Evolutionary conservation across 30 jellyfish, hydroid and myxozoan species (phyloP), one percentile per base, ranked within the genome.

Genomic region (Aurelia coerulea): DNA sequence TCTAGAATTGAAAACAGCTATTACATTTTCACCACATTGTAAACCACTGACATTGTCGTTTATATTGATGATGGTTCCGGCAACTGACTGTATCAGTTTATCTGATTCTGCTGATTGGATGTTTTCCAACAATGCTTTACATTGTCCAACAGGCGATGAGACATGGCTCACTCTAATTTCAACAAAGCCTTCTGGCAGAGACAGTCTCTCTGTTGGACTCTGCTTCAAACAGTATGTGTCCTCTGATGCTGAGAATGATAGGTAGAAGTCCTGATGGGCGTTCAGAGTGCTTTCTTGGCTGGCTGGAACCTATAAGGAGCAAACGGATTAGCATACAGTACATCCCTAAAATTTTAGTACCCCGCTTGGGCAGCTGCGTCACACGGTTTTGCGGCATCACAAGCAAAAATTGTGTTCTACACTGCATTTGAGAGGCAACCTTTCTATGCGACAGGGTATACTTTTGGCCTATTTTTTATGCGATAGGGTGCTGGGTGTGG

Each of bases 141-240:
- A 54, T 31, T 58, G 42, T 3, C 96, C 96, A 35, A 74, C 80
- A 3, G 86, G 79, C 29, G 83, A 59, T 4, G 96, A 87, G 41
- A 87, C 64, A 59, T 70, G 71, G 14, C 58, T 32, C 31, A 87
- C 32, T 23, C 58, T 68, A 0, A 87, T 68, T 12, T 16, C 85
- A 8, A 77, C 81, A 14, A 58, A 31, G 63, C 78, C 84, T 14
- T 76, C 78, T 37, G 86, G 79, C 11, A 37, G 31, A 0, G 46
- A 3, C 1, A 19, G 50, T 41, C 23, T 35, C 19, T 72, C 73
- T 74, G 4, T 56, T 0, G 59, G 56, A 49, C 64, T 53, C 66
- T 56, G 65, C 60, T 87, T 87, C 60, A 87, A 37, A 37, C 79
- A 69, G 69, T 6, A 87, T 1, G 52, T 46, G 15, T 65, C 73